Evolutionary conservation across 2,113 vertebrate species (phyloP).

Genomic region (Phaethornis superciliosus): DNA sequence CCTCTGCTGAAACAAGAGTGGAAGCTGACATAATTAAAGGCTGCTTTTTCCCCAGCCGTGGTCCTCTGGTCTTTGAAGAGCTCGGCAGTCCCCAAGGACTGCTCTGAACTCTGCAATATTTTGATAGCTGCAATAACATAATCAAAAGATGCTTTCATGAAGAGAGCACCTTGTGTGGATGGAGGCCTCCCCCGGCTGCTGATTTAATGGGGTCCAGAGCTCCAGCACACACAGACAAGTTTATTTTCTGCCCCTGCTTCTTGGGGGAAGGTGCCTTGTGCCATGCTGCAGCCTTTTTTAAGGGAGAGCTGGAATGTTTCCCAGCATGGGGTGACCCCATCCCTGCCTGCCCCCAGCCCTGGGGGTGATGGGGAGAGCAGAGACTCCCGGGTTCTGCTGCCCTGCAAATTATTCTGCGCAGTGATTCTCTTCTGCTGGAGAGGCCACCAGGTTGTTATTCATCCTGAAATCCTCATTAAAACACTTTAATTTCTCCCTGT

Average conservation of each 20-base stretch:
- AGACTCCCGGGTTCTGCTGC: background rate
- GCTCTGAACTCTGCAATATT: constrained; percentile 57
- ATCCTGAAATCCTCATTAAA: constrained; percentile 23
- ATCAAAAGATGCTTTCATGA: constrained; percentile 60
- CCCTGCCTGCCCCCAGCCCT: background rate
- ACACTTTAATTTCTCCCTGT: background rate
- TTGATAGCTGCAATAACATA: constrained; percentile 65
- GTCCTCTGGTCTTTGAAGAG: constrained; percentile 56
- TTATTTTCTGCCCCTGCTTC: background rate
- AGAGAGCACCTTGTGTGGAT: constrained; percentile 29
- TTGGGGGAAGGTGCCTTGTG: background rate
- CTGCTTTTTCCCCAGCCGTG: constrained; percentile 9
- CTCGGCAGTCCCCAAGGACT: constrained; percentile 20
- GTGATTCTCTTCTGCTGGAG: background rate
- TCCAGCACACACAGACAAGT: background rate
- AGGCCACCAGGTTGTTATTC: background rate
- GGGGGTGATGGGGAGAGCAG: background rate
- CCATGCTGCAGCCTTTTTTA: background rate
- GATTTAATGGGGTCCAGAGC: constrained; percentile 9
- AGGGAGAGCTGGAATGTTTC: fast-evolving
- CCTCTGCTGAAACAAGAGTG: background rate
- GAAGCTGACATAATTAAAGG: constrained; percentile 43
- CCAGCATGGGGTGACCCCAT: fast-evolving
- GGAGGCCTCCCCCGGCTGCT: background rate
- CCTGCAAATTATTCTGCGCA: background rate